Conservation (phyloP, 2,888 invertebrate species). For the Ophraella communa region DNA sequence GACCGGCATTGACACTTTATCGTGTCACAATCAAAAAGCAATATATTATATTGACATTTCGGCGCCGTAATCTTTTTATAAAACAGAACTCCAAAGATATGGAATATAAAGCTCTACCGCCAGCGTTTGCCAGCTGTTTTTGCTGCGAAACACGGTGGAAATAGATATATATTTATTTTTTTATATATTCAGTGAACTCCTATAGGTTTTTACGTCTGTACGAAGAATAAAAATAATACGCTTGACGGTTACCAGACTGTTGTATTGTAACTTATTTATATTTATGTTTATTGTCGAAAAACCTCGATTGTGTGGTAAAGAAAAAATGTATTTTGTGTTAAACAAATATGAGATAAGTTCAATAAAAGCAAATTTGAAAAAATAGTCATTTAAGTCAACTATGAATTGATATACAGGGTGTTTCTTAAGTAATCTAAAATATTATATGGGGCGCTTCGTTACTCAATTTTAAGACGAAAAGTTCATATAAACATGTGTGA, state of each 20-base stretch:
- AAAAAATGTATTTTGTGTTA: no score
- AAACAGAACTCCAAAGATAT: neutral
- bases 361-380: no score
- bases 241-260: neutral
- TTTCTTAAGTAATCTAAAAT: no score
- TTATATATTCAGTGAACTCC: neutral
- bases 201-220: neutral
- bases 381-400: no score
- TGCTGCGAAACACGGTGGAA: neutral
- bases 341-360: no score
- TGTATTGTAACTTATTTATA: neutral
- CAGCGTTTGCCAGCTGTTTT: neutral
- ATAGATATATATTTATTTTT: neutral
- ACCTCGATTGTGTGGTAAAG: no score
- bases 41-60: slow-evolving; percentile 1
- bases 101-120: neutral
- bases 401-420: no score
- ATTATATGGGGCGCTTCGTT: no score
- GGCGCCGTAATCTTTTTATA: neutral
- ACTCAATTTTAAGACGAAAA: no score
- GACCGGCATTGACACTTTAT: neutral
- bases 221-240: neutral
- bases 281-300: neutral
- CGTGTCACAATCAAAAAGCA: slow-evolving; percentile 1
- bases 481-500: no score